phyloP scores from a whole-genome alignment of 2,113 vertebrate genomes.

The Ameiurus melas region DNA sequence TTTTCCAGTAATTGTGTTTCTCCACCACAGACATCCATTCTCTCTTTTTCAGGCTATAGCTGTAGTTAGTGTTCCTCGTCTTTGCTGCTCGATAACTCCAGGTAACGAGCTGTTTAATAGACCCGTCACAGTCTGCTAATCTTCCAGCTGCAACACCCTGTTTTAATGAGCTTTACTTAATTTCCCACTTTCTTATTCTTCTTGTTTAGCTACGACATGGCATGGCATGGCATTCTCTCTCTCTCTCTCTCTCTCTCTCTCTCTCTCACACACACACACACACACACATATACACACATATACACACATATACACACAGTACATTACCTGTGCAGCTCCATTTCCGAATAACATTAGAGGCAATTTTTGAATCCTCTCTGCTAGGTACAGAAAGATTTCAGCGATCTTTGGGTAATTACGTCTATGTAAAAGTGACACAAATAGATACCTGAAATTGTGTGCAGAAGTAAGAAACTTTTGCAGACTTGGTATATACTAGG shows the following conservation, averaged over 20 bases:
- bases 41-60: slow-evolving; percentile 34
- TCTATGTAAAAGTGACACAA: not conserved
- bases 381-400: slow-evolving; percentile 36
- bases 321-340: slow-evolving; percentile 57
- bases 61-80: slow-evolving; percentile 37
- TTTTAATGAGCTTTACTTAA: slow-evolving; percentile 58
- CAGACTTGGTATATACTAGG: slow-evolving; percentile 3
- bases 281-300: not conserved
- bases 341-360: slow-evolving; percentile 53
- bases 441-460: slow-evolving; percentile 22
- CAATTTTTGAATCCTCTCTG: slow-evolving; percentile 44
- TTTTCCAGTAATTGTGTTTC: slow-evolving; percentile 6
- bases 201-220: slow-evolving; percentile 37
- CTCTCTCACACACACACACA: not conserved
- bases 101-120: slow-evolving; percentile 56
- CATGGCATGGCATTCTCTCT: slow-evolving; percentile 27
- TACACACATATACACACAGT: slow-evolving; percentile 36
- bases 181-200: slow-evolving; percentile 49
- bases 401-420: slow-evolving; percentile 31
- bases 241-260: not conserved
- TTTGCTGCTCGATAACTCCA: slow-evolving; percentile 53
- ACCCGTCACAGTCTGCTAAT: slow-evolving; percentile 55
- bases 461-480: slow-evolving; percentile 26
- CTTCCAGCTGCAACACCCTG: slow-evolving; percentile 48
- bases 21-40: slow-evolving; percentile 28